These are phyloP conservation scores for Eumacrocentrus americanus DNA, from an alignment of 2,888 invertebrate genomes.

Conservation along the genomic window DNA sequence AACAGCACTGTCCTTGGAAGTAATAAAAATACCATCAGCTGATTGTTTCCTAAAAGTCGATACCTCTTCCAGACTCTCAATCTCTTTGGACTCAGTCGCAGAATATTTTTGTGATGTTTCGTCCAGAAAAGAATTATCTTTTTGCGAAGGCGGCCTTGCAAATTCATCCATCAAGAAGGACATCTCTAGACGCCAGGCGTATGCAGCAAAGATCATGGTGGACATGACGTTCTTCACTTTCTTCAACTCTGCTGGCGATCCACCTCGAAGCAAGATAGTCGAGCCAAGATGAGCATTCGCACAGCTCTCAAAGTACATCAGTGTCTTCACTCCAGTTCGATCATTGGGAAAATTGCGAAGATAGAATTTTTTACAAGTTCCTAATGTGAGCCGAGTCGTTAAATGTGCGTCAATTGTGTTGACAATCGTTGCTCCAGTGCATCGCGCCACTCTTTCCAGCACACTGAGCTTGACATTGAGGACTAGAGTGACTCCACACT, in stretches of 20 bases:
- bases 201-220: conserved; percentile 81
- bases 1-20: neutral
- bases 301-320: conserved; percentile 94
- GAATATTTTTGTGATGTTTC: conserved; percentile 50
- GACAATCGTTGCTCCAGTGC: conserved; percentile 84
- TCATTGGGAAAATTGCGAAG: conserved; percentile 66
- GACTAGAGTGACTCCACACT: conserved; percentile 83
- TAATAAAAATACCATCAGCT: conserved; percentile 34
- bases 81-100: conserved; percentile 48
- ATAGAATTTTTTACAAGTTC: conserved; percentile 83
- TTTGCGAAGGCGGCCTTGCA: conserved; percentile 72
- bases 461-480: conserved; percentile 83
- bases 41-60: neutral
- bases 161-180: conserved; percentile 90
- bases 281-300: conserved; percentile 83
- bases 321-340: conserved; percentile 73
- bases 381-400: conserved; percentile 76
- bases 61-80: neutral
- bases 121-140: conserved; percentile 63
- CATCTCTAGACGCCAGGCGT: conserved; percentile 92
- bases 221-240: conserved; percentile 84
- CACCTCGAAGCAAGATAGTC: conserved; percentile 85
- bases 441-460: conserved; percentile 79
- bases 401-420: conserved; percentile 88
- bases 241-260: conserved; percentile 72